Conservation (phyloP, 2,797 vertebrate species). For the Myotis daubentonii region DNA sequence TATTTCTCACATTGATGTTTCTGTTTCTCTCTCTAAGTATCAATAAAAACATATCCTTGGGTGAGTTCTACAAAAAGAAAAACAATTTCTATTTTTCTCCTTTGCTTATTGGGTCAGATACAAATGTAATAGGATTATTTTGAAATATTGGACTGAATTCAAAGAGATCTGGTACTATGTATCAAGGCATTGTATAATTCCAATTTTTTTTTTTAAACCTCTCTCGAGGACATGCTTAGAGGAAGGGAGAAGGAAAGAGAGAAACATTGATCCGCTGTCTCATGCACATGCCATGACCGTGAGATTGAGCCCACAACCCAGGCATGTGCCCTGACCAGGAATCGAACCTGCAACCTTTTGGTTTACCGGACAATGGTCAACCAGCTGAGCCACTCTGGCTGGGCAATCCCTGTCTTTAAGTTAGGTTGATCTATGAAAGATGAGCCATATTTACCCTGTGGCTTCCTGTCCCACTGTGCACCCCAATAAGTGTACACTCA, state of each 20-base stretch:
- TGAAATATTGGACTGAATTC: not conserved
- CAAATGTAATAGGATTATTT: not conserved
- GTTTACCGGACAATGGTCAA: not conserved
- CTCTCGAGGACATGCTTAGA: not conserved
- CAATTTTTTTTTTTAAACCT: not conserved
- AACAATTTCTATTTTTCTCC: not conserved
- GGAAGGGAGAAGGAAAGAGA: not conserved
- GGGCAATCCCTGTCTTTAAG: not conserved
- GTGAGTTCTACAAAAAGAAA: not conserved
- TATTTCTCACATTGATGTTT: not conserved
- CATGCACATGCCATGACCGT: not conserved
- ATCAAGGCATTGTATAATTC: not conserved
- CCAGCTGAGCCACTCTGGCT: not conserved
- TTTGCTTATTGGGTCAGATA: not conserved
- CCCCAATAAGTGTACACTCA: not conserved
- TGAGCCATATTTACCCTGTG: not conserved
- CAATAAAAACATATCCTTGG: not conserved
- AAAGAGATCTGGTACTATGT: not conserved
- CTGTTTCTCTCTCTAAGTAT: not conserved
- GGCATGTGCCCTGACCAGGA: not conserved
- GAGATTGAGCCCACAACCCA: not conserved
- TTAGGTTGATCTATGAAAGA: not conserved
- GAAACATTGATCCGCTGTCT: not conserved
- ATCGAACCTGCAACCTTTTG: not conserved
- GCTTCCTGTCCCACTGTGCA: not conserved